phyloP scores from a whole-genome alignment of 2,797 vertebrate species.

The Crenuchus spilurus region DNA sequence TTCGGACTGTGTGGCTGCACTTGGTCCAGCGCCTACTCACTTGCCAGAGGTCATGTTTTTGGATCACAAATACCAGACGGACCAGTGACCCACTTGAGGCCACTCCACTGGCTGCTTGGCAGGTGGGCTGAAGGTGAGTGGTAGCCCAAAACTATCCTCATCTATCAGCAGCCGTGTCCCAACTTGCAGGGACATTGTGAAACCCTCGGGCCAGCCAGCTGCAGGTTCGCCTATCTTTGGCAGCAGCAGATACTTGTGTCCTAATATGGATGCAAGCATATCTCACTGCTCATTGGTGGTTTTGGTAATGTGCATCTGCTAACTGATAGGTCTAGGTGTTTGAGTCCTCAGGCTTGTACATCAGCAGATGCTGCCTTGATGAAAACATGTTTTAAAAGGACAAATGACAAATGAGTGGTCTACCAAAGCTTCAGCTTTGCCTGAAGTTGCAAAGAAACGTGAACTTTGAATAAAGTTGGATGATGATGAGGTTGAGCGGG shows the following conservation, averaged over 20 bases:
- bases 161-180: conserved; percentile 48
- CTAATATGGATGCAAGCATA: conserved; percentile 16
- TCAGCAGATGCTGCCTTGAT: conserved; percentile 5
- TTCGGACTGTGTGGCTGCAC: background rate
- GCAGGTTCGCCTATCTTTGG: conserved; percentile 26
- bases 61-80: background rate
- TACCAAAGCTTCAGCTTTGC: conserved; percentile 11
- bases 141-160: conserved; percentile 62
- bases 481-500: too few species aligned
- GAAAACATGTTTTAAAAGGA: conserved; percentile 6
- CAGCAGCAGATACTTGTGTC: background rate
- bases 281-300: conserved; percentile 8
- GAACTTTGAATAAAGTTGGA: too few species aligned
- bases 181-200: conserved; percentile 62
- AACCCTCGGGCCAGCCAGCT: conserved; percentile 56
- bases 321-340: conserved; percentile 11
- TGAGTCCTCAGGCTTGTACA: background rate
- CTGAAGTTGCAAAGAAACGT: too few species aligned
- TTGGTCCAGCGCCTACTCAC: background rate
- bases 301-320: background rate
- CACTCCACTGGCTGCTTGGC: conserved; percentile 44
- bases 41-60: conserved; percentile 12
- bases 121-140: conserved; percentile 57
- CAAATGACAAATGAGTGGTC: background rate
- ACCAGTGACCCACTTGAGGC: background rate